phyloP scores from a whole-genome alignment of 2,888 invertebrate species.

The Sarcophaga rosellei region DNA sequence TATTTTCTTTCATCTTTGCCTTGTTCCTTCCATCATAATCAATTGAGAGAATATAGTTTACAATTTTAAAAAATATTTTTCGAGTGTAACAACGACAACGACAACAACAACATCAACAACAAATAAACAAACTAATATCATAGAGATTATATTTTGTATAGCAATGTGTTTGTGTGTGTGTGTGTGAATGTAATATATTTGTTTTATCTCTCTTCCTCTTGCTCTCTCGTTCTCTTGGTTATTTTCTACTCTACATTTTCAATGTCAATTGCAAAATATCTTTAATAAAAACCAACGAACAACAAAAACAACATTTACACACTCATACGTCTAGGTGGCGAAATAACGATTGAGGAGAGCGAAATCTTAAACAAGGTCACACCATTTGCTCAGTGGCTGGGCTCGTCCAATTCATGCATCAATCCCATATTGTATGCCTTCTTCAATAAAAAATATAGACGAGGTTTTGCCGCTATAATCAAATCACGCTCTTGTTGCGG shows the following conservation, averaged over 20 bases:
- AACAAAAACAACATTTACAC: background rate
- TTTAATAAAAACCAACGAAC: slow-evolving; percentile 16
- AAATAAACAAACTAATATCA: slow-evolving; percentile 46
- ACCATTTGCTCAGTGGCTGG: slow-evolving; percentile 95
- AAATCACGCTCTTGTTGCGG: slow-evolving; percentile 93
- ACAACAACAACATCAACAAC: no score
- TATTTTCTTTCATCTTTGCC: background rate
- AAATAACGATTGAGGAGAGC: slow-evolving; percentile 88
- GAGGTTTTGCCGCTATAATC: slow-evolving; percentile 93
- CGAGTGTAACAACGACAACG: slow-evolving; percentile 45
- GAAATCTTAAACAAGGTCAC: slow-evolving; percentile 90
- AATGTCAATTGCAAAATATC: slow-evolving; percentile 52
- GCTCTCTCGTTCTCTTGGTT: slow-evolving; percentile 13
- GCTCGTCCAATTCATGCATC: slow-evolving; percentile 96
- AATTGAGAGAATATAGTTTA: background rate
- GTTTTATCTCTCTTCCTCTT: slow-evolving; percentile 32
- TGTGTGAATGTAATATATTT: slow-evolving; percentile 12
- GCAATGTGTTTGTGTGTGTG: slow-evolving; percentile 12
- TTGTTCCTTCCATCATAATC: no score
- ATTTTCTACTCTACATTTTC: slow-evolving; percentile 22
- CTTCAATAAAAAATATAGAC: slow-evolving; percentile 96
- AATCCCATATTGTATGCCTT: slow-evolving; percentile 97
- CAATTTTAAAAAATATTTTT: slow-evolving; percentile 38
- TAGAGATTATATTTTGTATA: background rate
- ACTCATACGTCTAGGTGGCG: slow-evolving; percentile 72